Evolutionary conservation across 1,140 invertebrate genomes (phyloP).

Genomic region (Thrips palmi): DNA sequence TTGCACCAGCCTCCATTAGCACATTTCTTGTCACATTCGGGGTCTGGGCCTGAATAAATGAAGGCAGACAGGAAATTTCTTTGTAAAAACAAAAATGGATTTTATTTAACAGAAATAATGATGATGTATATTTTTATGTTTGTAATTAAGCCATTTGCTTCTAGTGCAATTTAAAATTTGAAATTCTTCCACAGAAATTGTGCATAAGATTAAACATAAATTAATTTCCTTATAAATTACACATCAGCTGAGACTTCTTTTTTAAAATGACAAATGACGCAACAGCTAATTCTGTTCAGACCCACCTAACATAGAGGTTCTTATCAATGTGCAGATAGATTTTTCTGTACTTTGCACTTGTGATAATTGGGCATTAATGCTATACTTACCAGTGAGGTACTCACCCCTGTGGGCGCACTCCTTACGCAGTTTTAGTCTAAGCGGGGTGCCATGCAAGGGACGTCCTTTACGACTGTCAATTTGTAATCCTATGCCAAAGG

Average conservation of each 20-base stretch:
- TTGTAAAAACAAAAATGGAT: slow-evolving; percentile 4
- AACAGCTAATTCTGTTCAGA: no score
- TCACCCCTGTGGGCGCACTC: slow-evolving; percentile 83
- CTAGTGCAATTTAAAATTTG: not conserved
- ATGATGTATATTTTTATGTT: not conserved
- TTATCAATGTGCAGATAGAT: no score
- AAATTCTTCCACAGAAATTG: not conserved
- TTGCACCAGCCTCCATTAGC: slow-evolving; percentile 67
- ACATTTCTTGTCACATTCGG: slow-evolving; percentile 72
- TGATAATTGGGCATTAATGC: no score
- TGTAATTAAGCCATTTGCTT: no score
- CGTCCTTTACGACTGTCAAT: slow-evolving; percentile 59
- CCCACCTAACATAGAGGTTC: no score
- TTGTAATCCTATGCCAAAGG: slow-evolving; percentile 71
- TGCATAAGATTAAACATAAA: no score
- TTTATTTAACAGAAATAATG: not conserved
- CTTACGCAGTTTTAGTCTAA: slow-evolving; percentile 77
- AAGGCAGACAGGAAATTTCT: not conserved
- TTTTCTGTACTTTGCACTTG: no score
- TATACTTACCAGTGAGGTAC: slow-evolving; percentile 26
- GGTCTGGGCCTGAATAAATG: slow-evolving; percentile 50
- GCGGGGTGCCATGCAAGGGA: slow-evolving; percentile 70
- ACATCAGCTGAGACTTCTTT: no score
- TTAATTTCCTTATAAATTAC: no score
- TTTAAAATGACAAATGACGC: no score